Percentiles rank a stretch among this genome's conserved stretches.
Evolutionary conservation across 1,140 invertebrate species (phyloP).

Genomic region (Cotesia chilonis): DNA sequence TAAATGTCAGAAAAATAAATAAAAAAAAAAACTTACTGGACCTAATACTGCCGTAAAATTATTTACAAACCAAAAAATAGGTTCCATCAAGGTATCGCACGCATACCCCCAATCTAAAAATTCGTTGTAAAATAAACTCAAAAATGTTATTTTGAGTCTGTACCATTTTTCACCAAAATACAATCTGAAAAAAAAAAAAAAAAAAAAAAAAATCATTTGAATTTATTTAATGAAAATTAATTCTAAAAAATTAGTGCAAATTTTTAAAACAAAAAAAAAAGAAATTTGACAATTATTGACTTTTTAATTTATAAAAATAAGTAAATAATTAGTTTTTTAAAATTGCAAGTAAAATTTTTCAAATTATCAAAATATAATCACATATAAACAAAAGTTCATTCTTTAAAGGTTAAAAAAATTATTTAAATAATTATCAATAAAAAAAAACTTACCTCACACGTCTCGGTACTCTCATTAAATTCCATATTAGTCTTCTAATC

Average conservation of each 20-base stretch:
- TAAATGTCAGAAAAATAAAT: not conserved
- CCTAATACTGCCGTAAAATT: constrained; percentile 87
- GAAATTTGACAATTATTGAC: no score
- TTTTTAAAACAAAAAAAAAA: no score
- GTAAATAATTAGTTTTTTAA: no score
- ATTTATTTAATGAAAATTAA: no score
- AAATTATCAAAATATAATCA: no score
- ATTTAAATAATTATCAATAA: not conserved
- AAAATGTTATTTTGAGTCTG: constrained; percentile 53
- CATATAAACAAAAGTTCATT: no score
- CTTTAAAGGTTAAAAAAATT: no score
- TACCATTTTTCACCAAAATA: constrained; percentile 51
- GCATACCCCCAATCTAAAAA: constrained; percentile 80
- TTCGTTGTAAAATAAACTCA: constrained; percentile 77
- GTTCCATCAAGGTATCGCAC: constrained; percentile 87
- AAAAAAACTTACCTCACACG: not conserved
- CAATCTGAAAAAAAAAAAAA: constrained; percentile 40
- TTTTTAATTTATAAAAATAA: no score
- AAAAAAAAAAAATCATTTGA: constrained; percentile 26
- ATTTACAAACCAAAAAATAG: constrained; percentile 95
- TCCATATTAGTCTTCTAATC: no score
- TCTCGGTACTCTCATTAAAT: no score
- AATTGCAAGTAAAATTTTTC: no score
- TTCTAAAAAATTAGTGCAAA: no score
- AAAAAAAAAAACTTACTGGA: constrained; percentile 72